phyloP scores from a whole-genome alignment of 2,888 invertebrate genomes.

The Drepana falcataria region DNA sequence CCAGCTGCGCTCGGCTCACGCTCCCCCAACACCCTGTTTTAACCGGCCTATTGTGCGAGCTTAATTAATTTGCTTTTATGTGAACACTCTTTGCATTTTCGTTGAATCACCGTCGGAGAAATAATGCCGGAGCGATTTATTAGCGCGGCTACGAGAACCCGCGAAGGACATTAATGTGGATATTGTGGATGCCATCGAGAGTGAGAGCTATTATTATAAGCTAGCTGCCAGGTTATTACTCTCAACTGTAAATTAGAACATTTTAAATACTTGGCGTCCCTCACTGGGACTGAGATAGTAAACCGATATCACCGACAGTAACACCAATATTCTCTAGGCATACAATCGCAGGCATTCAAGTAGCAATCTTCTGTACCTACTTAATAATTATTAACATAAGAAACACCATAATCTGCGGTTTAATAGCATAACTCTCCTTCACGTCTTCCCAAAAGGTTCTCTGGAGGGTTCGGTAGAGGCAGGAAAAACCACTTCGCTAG shows the following conservation, averaged over 20 bases:
- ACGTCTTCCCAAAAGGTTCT: no score
- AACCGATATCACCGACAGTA: no score
- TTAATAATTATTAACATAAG: no score
- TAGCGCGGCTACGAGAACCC: constrained; percentile 12
- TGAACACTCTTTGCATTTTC: constrained; percentile 42
- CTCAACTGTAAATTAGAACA: background rate
- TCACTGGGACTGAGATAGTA: no score
- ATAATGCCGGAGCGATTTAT: constrained; percentile 20
- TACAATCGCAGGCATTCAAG: no score
- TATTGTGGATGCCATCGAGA: background rate
- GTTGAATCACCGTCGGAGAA: constrained; percentile 32
- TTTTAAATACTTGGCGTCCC: no score
- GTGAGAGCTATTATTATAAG: background rate
- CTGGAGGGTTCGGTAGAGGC: no score
- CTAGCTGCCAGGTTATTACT: background rate
- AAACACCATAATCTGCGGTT: no score
- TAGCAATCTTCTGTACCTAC: no score
- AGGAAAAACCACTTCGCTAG: no score
- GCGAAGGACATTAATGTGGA: constrained; percentile 2
- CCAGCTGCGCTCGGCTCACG: constrained; percentile 18
- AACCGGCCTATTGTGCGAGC: constrained; percentile 50
- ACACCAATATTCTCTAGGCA: no score
- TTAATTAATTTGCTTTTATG: constrained; percentile 71
- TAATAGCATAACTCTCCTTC: no score
- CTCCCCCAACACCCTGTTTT: constrained; percentile 52